phyloP scores from a whole-genome alignment of 2,113 vertebrate species.

The Grantiella picta region DNA sequence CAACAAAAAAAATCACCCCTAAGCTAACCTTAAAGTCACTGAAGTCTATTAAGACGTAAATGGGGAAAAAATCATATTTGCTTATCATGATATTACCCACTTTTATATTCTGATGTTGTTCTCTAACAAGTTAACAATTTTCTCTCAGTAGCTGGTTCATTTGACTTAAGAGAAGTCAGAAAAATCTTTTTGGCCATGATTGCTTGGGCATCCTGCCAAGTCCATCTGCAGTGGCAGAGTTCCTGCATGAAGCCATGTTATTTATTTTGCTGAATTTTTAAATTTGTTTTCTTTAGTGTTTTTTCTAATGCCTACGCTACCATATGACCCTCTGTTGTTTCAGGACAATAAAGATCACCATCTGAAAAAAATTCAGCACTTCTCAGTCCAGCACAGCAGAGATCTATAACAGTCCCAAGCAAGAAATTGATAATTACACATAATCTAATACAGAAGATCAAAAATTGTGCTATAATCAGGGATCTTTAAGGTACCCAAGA shows the following conservation, averaged over 20 bases:
- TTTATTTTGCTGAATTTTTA: conserved; percentile 12
- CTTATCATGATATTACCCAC: neutral
- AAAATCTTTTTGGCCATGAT: neutral
- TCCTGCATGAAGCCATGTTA: neutral
- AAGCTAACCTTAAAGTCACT: neutral
- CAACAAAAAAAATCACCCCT: neutral
- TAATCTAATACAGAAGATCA: neutral
- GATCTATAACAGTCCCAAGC: neutral
- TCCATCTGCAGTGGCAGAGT: conserved; percentile 23
- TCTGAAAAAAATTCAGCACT: neutral
- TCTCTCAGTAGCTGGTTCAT: neutral
- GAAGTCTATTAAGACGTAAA: neutral
- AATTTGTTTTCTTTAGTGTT: neutral
- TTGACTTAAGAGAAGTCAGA: neutral
- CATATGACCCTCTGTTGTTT: neutral
- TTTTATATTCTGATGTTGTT: neutral
- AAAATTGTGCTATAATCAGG: neutral
- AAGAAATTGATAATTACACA: neutral
- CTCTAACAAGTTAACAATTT: conserved; percentile 8
- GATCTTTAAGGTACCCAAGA: neutral
- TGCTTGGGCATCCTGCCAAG: neutral
- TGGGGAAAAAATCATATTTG: neutral
- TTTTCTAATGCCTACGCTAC: neutral
- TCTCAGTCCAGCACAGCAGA: neutral
- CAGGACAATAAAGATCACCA: neutral